Percentiles rank a stretch among this genome's conserved stretches.
Conservation (phyloP, 2,797 vertebrate genomes). For the Macropus fuliginosus region DNA sequence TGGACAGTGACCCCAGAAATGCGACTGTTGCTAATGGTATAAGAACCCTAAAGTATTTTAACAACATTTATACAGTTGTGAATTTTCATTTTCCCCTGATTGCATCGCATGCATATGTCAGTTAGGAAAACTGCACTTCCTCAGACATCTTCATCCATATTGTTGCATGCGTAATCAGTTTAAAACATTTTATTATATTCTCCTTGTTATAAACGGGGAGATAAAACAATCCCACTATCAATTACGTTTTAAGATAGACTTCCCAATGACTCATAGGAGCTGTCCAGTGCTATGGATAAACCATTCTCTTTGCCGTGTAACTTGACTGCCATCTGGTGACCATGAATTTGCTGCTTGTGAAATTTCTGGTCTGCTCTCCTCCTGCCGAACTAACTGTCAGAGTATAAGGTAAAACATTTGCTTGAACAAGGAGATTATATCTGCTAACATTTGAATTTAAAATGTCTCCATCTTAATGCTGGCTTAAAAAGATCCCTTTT, state of each 20-base stretch:
- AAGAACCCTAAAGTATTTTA: conserved; percentile 69
- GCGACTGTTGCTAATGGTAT: conserved; percentile 30
- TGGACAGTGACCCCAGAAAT: conserved; percentile 70
- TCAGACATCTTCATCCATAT: conserved; percentile 76
- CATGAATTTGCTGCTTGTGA: not conserved
- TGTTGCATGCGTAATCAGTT: conserved; percentile 82
- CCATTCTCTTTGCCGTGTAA: conserved; percentile 80
- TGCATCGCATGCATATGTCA: conserved; percentile 64
- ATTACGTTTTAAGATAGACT: conserved; percentile 82
- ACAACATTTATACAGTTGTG: conserved; percentile 64
- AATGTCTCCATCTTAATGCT: not conserved
- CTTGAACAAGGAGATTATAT: not conserved
- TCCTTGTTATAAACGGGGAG: conserved; percentile 81
- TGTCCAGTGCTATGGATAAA: not conserved
- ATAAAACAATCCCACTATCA: conserved; percentile 84
- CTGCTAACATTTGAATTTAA: conserved; percentile 33
- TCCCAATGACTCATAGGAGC: conserved; percentile 67
- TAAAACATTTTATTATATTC: conserved; percentile 82
- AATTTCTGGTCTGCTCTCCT: not conserved
- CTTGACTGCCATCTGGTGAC: conserved; percentile 97
- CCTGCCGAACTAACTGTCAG: conserved; percentile 12
- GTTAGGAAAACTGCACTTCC: conserved; percentile 74
- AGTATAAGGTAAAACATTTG: conserved; percentile 44
- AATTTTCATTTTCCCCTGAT: conserved; percentile 64
- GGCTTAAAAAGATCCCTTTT: conserved; percentile 55